A percentile compares a stretch with the other conserved stretches of the same genome.
Conservation (phyloP, 1,140 invertebrate species). For the Argopecten irradians region DNA sequence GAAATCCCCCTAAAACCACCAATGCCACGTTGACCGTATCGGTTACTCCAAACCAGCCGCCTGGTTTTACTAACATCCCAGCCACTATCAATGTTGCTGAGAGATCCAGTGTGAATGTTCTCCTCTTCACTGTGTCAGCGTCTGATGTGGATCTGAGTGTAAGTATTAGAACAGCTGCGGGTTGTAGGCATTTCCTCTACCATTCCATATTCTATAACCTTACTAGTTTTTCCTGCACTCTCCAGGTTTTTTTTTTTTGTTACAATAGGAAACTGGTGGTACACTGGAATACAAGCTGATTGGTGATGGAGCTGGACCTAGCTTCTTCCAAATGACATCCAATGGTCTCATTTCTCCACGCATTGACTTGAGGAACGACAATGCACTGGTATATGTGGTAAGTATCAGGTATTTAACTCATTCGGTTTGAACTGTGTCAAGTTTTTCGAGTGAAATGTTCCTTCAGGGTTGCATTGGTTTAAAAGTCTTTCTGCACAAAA, state of each 20-base stretch:
- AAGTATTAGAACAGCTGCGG: not conserved
- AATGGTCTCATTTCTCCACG: conserved; percentile 32
- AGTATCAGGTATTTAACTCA: conserved; percentile 13
- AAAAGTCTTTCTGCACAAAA: not conserved
- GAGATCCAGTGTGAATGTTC: conserved; percentile 35
- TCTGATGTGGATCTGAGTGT: conserved; percentile 54
- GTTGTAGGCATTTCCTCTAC: not conserved
- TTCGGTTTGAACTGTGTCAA: not conserved
- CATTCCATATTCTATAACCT: not conserved
- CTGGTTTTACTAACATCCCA: conserved; percentile 52
- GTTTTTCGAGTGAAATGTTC: not conserved
- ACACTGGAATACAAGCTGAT: conserved; percentile 39
- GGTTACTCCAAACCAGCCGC: conserved; percentile 47
- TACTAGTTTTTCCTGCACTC: not conserved
- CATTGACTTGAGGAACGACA: conserved; percentile 43
- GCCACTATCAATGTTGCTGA: conserved; percentile 45
- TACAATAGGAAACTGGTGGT: conserved; percentile 58
- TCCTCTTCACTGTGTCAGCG: conserved; percentile 49
- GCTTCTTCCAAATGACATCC: conserved; percentile 35
- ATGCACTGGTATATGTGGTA: conserved; percentile 47
- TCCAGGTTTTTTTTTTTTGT: not conserved
- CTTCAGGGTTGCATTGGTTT: not conserved
- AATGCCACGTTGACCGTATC: conserved; percentile 80
- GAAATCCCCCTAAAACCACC: conserved; percentile 87
- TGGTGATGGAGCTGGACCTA: conserved; percentile 46